These are phyloP conservation scores for Hemitrygon akajei DNA, from an alignment of 2,797 vertebrate species.

Conservation along the genomic window DNA sequence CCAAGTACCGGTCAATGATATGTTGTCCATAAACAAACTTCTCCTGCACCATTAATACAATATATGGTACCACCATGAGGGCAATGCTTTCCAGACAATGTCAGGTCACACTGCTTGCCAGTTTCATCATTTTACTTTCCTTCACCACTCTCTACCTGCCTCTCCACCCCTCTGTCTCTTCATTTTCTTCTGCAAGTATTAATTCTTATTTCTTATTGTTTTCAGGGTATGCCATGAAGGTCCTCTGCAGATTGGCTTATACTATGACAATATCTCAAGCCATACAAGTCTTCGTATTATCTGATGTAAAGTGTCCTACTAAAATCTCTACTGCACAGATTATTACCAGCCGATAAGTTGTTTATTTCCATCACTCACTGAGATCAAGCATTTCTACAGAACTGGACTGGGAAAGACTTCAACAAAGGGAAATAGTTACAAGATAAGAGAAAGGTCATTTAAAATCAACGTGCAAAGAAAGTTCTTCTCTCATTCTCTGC, in stretches of 20 bases:
- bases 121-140: neutral
- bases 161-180: neutral
- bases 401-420: neutral
- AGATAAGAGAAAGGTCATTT: no score
- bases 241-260: neutral
- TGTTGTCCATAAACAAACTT: neutral
- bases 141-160: neutral
- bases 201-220: neutral
- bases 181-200: no score
- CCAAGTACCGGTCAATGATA: neutral
- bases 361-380: neutral
- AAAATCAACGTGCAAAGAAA: no score
- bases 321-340: neutral
- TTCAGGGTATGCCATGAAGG: slow-evolving; percentile 19
- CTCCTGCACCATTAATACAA: neutral
- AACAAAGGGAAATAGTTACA: no score
- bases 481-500: no score
- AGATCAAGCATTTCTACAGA: neutral
- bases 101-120: neutral
- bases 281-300: neutral
- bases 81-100: neutral
- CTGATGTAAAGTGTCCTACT: neutral
- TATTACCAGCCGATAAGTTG: neutral
- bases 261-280: no score
- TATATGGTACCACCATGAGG: neutral